Base-by-base conservation (phyloP, 2,113 vertebrate genomes). In the Peromyscus polionotus region DNA sequence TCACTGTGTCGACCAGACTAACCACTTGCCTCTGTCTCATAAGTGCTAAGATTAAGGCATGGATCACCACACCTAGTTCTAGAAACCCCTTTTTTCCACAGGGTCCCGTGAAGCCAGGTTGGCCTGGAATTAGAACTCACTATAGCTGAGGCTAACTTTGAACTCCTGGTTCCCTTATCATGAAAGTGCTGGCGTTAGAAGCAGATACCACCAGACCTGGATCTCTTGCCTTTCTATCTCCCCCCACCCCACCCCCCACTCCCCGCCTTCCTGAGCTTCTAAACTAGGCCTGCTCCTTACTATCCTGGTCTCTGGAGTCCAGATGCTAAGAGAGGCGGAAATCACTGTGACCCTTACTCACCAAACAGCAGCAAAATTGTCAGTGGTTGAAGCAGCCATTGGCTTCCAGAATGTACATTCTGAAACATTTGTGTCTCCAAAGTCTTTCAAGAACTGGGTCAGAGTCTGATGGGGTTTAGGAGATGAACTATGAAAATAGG, bases 311-410 rank as follows among this genome's bases (percentile, higher is more conserved):
- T n/a, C n/a, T 86, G 31, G 19, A 68, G 39, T n/a, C 36, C 22
- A 7, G 14, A 14, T 17, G 45, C 16, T 31, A 90, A 5, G 8
- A 70, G 10, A n/a, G 24, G 24, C 76, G 16, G 20, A 92, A 19
- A 81, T 75, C 19, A 10, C 39, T 72, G 48, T 0, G 57, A n/a
- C 22, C 22, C 39, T 14, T 14, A 94, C 95, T 96, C 79, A 96
- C 97, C 89, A 45, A 96, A 91, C 67, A 95, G 65, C 51, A 97
- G 80, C 59, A 95, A 39, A 72, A 90, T 31, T 5, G 67, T 42
- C 95, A 92, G 51, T n/a, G 67, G 73, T 36, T 59, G 95, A 19
- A 95, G 89, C 24, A 90, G 89, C 94, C 89, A 65, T 51, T 9
- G 79, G 84, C 59, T 2, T 0, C 89, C 0, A 9, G 19, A 33